Conservation (phyloP, 2,888 invertebrate genomes). For the Barypeithes pellucidus region DNA sequence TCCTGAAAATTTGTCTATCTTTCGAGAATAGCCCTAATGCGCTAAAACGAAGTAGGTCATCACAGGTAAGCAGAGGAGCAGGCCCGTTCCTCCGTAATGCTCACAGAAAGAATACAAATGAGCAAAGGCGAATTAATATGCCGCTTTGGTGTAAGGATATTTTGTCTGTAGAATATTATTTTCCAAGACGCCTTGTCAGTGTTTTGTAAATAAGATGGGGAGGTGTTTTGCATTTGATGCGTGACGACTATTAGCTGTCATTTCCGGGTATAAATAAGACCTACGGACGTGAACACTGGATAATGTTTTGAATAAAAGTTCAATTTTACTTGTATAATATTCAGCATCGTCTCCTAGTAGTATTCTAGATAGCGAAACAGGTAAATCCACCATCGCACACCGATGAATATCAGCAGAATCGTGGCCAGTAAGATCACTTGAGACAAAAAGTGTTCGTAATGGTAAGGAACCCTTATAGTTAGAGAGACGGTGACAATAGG, state of each 20-base stretch:
- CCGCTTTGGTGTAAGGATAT: conserved; percentile 50
- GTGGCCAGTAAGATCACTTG: no score
- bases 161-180: conserved; percentile 55
- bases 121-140: conserved; percentile 51
- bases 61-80: conserved; percentile 49
- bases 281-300: no score
- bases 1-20: conserved; percentile 10
- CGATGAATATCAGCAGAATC: no score
- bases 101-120: conserved; percentile 53
- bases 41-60: conserved; percentile 43
- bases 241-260: conserved; percentile 37
- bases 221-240: conserved; percentile 47
- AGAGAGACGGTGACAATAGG: no score
- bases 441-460: no score
- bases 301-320: no score
- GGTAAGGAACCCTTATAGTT: no score
- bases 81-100: conserved; percentile 45
- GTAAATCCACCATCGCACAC: no score
- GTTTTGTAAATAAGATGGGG: conserved; percentile 47
- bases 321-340: no score
- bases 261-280: conserved; percentile 20
- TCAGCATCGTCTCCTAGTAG: no score
- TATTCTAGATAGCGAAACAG: no score
- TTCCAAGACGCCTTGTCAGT: conserved; percentile 50
- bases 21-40: conserved; percentile 45